Evolutionary conservation across 1,140 invertebrate species (phyloP).

Genomic region (Maconellicoccus hirsutus): DNA sequence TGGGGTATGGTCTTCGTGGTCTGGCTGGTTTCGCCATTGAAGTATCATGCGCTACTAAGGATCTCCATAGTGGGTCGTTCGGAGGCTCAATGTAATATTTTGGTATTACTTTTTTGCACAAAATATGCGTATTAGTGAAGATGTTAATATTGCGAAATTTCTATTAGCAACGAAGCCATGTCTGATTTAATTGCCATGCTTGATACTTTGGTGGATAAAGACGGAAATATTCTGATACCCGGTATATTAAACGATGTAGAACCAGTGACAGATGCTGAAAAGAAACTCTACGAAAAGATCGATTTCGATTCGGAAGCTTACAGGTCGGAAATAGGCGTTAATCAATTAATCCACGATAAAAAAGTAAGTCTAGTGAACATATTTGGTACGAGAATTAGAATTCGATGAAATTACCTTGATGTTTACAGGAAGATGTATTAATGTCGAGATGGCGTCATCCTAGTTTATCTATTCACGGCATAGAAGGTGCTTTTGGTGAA

Average conservation of each 20-base stretch:
- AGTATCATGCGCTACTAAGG: slow-evolving; percentile 76
- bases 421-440: slow-evolving; percentile 47
- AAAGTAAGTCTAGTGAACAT: slow-evolving; percentile 30
- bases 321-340: slow-evolving; percentile 54
- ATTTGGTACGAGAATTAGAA: slow-evolving; percentile 11
- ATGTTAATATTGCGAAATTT: no score
- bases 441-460: slow-evolving; percentile 89
- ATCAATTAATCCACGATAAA: slow-evolving; percentile 57
- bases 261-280: slow-evolving; percentile 59
- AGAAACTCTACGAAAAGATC: slow-evolving; percentile 67
- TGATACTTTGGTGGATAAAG: slow-evolving; percentile 64
- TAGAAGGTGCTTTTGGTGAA: slow-evolving; percentile 86
- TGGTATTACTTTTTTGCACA: background rate
- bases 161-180: slow-evolving; percentile 66
- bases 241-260: slow-evolving; percentile 69
- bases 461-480: slow-evolving; percentile 81
- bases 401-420: slow-evolving; percentile 16
- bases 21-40: slow-evolving; percentile 87
- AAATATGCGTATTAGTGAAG: no score
- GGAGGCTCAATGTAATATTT: slow-evolving; percentile 71
- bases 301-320: slow-evolving; percentile 83
- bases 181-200: slow-evolving; percentile 74
- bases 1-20: slow-evolving; percentile 92
- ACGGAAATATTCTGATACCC: slow-evolving; percentile 71
- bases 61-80: slow-evolving; percentile 90